Evolutionary conservation across 2,888 invertebrate species (phyloP).

Genomic region (Cantharis lateralis): DNA sequence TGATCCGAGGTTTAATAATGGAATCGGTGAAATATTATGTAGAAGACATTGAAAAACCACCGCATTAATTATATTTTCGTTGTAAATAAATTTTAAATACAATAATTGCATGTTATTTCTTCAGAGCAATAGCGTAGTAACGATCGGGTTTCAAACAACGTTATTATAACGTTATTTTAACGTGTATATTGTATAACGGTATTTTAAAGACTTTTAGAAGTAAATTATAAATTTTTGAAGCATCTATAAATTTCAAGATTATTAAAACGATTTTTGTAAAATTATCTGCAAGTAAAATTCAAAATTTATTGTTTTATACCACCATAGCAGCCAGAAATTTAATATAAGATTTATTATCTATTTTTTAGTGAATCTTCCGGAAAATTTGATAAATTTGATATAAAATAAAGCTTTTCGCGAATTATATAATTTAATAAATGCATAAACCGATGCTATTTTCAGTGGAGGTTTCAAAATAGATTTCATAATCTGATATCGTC

Average conservation of each 20-base stretch:
- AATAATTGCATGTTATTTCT: too few relatives aligned
- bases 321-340: not conserved
- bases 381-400: not conserved
- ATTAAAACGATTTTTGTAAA: not conserved
- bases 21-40: too few relatives aligned
- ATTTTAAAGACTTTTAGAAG: not conserved
- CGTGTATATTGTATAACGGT: too few relatives aligned
- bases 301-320: not conserved
- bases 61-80: too few relatives aligned
- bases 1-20: too few relatives aligned
- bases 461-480: not conserved
- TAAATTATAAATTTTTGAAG: not conserved
- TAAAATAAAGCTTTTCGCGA: not conserved
- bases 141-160: too few relatives aligned
- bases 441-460: not conserved
- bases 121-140: too few relatives aligned
- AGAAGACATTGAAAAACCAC: too few relatives aligned
- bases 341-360: not conserved
- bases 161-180: too few relatives aligned
- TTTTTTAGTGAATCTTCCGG: not conserved
- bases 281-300: not conserved
- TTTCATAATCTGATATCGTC: not conserved
- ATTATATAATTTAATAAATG: not conserved
- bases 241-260: not conserved
- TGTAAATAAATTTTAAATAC: too few relatives aligned